Base-by-base conservation (phyloP, 2,888 invertebrate species). In the Apamea epomidion region DNA sequence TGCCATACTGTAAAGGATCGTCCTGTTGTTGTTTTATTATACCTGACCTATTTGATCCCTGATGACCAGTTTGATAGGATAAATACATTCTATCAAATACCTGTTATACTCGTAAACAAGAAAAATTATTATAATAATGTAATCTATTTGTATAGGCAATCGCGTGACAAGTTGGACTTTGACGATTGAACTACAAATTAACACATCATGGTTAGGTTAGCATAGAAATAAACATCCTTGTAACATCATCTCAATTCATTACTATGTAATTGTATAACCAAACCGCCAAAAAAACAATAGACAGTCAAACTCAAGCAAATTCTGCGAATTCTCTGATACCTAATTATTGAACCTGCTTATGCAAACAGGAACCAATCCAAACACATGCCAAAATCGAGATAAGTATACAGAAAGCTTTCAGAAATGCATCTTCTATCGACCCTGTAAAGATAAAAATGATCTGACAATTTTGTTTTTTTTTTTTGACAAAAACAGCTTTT, bases 161-260 rank as follows among this genome's bases (percentile, higher is more conserved):
- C 51, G 80, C 64, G 54, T 80, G 45, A 45, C 29, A 48, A 14
- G 18, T 18, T 60, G 62, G 21, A 64, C 58, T 65, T 78, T 67
- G 67, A 80, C 12, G 3, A 62, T 71, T 81, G 51, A 51, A 51
- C 8, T n/a, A 54, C 32, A 14, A 64, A 64, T 71, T 81, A 62
- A 64, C 1, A 2, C 12, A n/a, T 3, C 16, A 45, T n/a, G 14
- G 4, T 45, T 37, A 64, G 14, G 7, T 32, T 37, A 64, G 12
- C 14, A 21, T 18, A n/a, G 0, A 29, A 48, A 21, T 7, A 80
- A 18, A 74, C 18, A 58, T 60, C 51, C 25, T 14, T n/a, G 16
- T 60, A 60, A 10, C 1, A 54, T 12, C 37, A 58, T 32, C 4
- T 37, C 18, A 58, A 67, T 60, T 65, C 37, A 16, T 6, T 14